These are phyloP conservation scores for Plectus sambesii DNA, from an alignment of 1,140 invertebrate species.

Conservation along the genomic window DNA sequence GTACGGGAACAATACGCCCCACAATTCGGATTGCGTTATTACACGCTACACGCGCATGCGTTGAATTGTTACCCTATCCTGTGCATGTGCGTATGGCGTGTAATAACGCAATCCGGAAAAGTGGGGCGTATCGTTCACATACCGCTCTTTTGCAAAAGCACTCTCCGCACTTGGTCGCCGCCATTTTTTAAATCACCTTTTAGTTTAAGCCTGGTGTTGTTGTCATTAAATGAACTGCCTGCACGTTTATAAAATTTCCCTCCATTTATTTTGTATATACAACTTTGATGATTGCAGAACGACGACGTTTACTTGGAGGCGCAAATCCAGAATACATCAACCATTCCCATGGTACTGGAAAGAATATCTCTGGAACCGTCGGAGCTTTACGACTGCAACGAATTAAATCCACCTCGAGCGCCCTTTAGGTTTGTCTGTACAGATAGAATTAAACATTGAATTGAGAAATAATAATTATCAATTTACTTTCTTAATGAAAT, in stretches of 20 bases:
- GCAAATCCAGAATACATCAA: conserved; percentile 86
- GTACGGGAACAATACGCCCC: no score
- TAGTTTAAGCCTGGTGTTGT: no score
- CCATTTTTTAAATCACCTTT: no score
- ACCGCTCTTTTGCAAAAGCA: no score
- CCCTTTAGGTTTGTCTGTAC: conserved; percentile 23
- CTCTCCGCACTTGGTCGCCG: no score
- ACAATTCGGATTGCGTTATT: no score
- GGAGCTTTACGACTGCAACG: conserved; percentile 60
- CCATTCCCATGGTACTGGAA: conserved; percentile 74
- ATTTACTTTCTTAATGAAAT: conserved; percentile 11
- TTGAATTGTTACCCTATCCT: no score
- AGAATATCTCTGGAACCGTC: conserved; percentile 82
- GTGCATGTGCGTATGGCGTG: no score
- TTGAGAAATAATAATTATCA: not conserved
- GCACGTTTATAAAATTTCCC: conserved; percentile 8
- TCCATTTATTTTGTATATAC: conserved; percentile 1
- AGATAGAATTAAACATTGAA: not conserved
- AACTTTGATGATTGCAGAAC: conserved; percentile 52
- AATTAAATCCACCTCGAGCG: conserved; percentile 36
- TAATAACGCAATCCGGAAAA: no score
- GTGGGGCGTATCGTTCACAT: no score
- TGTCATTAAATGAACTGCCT: no score
- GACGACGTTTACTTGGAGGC: conserved; percentile 95
- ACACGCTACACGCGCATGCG: no score